Evolutionary conservation across 2,888 invertebrate species (phyloP).

Genomic region (Calameuta pallipes): DNA sequence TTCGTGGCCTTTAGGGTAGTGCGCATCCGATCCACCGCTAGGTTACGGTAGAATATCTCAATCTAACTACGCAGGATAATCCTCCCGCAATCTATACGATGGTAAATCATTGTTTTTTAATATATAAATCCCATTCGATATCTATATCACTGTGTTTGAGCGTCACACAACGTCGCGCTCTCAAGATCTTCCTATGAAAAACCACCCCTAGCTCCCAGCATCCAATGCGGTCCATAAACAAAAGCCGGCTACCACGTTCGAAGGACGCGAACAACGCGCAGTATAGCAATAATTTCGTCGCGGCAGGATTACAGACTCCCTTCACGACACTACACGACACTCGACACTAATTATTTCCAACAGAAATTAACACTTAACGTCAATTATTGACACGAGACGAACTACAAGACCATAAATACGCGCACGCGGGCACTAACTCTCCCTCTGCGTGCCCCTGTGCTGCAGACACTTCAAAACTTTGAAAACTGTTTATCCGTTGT

Average conservation of each 20-base stretch:
- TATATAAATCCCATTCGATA: not conserved
- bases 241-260: conserved; percentile 3
- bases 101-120: not conserved
- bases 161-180: not conserved
- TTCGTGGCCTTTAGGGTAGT: not conserved
- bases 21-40: not conserved
- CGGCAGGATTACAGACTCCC: not conserved
- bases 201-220: conserved; percentile 5
- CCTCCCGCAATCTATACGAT: not conserved
- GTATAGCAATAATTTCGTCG: conserved; percentile 5
- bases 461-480: conserved; percentile 41
- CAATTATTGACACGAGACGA: conserved; percentile 24
- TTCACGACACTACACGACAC: conserved; percentile 8
- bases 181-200: not conserved
- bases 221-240: conserved; percentile 9
- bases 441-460: conserved; percentile 31
- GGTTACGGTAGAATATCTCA: not conserved
- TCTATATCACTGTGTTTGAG: not conserved
- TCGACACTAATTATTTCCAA: not conserved
- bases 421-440: conserved; percentile 36
- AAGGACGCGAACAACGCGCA: conserved; percentile 5
- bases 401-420: conserved; percentile 34
- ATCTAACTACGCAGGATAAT: not conserved
- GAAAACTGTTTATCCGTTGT: conserved; percentile 46
- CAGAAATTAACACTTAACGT: not conserved